phyloP scores from a whole-genome alignment of 2,113 vertebrate genomes.

The Mastomys natalensis region DNA sequence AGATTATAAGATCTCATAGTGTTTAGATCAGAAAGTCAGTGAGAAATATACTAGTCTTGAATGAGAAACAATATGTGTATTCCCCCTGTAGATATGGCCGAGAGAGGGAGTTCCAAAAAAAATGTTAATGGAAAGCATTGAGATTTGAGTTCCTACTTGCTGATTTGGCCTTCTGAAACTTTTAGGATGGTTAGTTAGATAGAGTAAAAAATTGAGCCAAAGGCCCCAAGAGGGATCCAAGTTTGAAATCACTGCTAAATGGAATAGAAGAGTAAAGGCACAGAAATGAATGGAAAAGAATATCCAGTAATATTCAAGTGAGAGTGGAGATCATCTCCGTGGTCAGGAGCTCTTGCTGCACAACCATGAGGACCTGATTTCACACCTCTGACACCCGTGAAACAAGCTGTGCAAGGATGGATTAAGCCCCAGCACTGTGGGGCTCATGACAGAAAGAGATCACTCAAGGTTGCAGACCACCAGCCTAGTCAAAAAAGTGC shows the following conservation, averaged over 20 bases:
- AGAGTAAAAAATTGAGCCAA: neutral
- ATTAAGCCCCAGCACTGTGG: neutral
- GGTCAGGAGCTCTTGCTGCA: neutral
- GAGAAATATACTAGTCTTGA: neutral
- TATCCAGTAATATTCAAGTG: neutral
- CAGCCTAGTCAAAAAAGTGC: neutral
- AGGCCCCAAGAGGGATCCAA: neutral
- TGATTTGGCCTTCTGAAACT: neutral
- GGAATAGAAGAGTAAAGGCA: neutral
- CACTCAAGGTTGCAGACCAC: neutral
- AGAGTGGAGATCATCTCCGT: neutral
- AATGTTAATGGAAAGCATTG: neutral
- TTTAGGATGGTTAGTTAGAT: neutral
- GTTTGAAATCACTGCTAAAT: neutral
- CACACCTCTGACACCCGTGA: neutral
- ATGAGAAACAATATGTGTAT: too few species aligned
- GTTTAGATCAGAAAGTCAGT: neutral
- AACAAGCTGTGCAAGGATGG: neutral
- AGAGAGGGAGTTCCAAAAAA: neutral
- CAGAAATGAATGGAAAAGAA: neutral
- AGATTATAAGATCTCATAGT: neutral
- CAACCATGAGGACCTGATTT: neutral
- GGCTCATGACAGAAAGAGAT: neutral
- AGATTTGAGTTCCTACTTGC: neutral
- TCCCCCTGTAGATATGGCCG: too few species aligned